These are phyloP conservation scores for Cephalotes varians DNA, from an alignment of 2,888 invertebrate species.

Conservation along the genomic window DNA sequence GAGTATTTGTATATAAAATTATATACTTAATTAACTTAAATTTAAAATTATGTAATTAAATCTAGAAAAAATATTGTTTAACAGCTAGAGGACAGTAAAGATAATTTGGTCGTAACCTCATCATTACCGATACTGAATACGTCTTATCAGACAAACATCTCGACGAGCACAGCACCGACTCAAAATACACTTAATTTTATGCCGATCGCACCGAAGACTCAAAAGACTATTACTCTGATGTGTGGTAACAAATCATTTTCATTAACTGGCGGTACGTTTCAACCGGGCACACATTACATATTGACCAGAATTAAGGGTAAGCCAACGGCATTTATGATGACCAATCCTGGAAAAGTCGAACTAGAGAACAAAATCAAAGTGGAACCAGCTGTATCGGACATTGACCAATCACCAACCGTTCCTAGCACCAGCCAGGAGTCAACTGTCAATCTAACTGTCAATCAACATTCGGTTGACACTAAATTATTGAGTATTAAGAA, in stretches of 20 bases:
- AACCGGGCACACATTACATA: slow-evolving; percentile 76
- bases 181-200: slow-evolving; percentile 69
- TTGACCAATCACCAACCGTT: slow-evolving; percentile 47
- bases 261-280: slow-evolving; percentile 76
- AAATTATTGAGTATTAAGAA: slow-evolving; percentile 6
- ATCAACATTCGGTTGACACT: neutral
- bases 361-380: neutral
- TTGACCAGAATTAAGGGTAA: slow-evolving; percentile 78
- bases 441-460: neutral
- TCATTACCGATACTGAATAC: slow-evolving; percentile 64
- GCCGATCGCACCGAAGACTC: slow-evolving; percentile 69
- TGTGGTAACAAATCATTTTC: slow-evolving; percentile 78
- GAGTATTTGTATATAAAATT: neutral
- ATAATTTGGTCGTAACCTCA: slow-evolving; percentile 57
- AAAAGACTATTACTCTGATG: slow-evolving; percentile 78
- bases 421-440: slow-evolving; percentile 73
- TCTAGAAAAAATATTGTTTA: slow-evolving; percentile 6
- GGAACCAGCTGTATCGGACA: neutral
- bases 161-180: slow-evolving; percentile 26
- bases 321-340: slow-evolving; percentile 70
- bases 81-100: neutral
- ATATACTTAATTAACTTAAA: neutral
- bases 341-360: slow-evolving; percentile 59
- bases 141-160: slow-evolving; percentile 68
- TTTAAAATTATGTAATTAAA: neutral